Conservation (phyloP, 2,888 invertebrate species). For the Drosophila prostipennis region DNA sequence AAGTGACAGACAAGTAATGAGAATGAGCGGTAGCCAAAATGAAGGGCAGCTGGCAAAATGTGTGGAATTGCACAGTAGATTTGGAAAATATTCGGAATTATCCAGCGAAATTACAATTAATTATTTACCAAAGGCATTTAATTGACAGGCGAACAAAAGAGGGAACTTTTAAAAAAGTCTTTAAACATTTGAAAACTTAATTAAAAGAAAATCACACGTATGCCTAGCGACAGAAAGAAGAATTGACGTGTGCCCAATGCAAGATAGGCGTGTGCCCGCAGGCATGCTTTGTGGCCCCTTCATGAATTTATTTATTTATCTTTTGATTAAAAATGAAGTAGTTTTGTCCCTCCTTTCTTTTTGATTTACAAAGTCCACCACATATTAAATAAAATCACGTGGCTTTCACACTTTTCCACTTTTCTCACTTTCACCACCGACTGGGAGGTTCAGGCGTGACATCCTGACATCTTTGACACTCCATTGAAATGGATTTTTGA, state of each 20-base stretch:
- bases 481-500: slow-evolving; percentile 38
- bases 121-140: background rate
- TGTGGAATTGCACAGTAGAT: background rate
- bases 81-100: background rate
- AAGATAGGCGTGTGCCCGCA: no score
- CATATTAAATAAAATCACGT: slow-evolving; percentile 17
- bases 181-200: no score
- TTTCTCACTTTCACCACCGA: slow-evolving; percentile 3
- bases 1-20: slow-evolving; percentile 35
- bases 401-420: slow-evolving; percentile 1
- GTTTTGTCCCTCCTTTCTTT: background rate
- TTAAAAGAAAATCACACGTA: no score
- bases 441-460: background rate
- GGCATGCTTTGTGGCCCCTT: no score
- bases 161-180: no score
- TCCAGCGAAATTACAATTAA: background rate
- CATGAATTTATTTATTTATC: no score
- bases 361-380: background rate
- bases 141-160: background rate
- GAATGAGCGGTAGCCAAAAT: background rate
- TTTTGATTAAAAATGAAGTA: no score
- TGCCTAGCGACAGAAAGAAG: no score
- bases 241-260: no score
- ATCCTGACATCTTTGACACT: slow-evolving; percentile 52
- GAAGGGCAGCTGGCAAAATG: slow-evolving; percentile 1